These are phyloP conservation scores for Parus major DNA, from an alignment of 2,113 vertebrate species.

Conservation along the genomic window DNA sequence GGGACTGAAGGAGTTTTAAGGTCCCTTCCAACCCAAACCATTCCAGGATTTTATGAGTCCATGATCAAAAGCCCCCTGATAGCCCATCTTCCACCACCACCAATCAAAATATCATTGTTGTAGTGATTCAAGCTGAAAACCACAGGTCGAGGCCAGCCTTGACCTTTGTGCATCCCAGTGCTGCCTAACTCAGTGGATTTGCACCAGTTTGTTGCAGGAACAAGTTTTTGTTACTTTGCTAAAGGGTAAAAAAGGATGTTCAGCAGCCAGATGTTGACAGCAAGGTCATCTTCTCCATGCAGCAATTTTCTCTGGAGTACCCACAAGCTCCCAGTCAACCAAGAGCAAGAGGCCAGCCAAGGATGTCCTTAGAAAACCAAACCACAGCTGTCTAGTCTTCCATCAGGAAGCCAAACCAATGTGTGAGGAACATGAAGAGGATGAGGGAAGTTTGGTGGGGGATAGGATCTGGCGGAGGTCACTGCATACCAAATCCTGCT, in stretches of 20 bases:
- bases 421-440: not conserved
- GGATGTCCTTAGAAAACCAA: not conserved
- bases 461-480: not conserved
- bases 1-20: not conserved
- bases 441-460: not conserved
- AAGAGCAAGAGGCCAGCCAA: not conserved
- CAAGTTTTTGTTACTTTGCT: not conserved
- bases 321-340: not conserved
- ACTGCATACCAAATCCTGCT: not conserved
- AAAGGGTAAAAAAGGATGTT: not conserved
- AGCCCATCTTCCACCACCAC: not conserved
- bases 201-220: not conserved
- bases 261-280: not conserved
- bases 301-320: not conserved
- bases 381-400: not conserved
- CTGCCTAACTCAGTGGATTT: not conserved
- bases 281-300: not conserved
- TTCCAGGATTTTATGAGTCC: not conserved
- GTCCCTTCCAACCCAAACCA: not conserved
- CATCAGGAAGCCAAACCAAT: rapidly evolving
- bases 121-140: not conserved
- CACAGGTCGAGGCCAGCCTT: not conserved
- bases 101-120: not conserved
- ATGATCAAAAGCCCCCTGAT: not conserved
- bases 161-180: not conserved